phyloP scores from a whole-genome alignment of 2,797 vertebrate genomes.

The Gallirallus australis region DNA sequence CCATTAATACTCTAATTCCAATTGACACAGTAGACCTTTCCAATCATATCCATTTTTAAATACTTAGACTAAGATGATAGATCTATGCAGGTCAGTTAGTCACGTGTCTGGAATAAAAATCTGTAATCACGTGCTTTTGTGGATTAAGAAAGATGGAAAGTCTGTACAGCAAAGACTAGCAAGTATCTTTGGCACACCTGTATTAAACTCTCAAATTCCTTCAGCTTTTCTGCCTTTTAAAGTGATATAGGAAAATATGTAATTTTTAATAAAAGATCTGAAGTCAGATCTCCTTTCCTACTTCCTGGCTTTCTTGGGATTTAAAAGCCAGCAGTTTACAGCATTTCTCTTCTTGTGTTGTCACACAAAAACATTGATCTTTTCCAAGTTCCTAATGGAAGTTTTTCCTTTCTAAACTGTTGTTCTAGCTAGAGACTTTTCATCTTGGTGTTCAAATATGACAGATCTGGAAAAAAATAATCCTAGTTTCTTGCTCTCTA shows the following conservation, averaged over 20 bases:
- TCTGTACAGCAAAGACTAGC: background rate
- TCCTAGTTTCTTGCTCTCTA: background rate
- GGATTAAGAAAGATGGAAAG: background rate
- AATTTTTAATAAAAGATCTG: background rate
- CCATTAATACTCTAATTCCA: background rate
- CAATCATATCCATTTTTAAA: constrained; percentile 57
- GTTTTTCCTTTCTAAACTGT: background rate
- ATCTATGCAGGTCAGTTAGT: constrained; percentile 31
- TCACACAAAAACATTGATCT: background rate
- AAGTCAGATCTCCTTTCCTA: background rate
- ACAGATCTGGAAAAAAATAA: background rate
- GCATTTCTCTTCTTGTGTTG: background rate
- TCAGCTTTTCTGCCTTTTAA: background rate
- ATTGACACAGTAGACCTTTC: constrained; percentile 54
- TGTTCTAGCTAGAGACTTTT: background rate
- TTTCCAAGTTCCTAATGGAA: background rate
- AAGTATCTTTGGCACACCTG: background rate
- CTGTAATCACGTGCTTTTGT: constrained; percentile 2
- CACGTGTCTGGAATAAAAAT: constrained; percentile 29
- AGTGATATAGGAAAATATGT: background rate
- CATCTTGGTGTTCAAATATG: background rate
- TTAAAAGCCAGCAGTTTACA: background rate
- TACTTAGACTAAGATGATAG: constrained; percentile 1
- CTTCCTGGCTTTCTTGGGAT: background rate
- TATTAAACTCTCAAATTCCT: background rate